A percentile compares a stretch with the other conserved stretches of the same genome.
phyloP scores from a whole-genome alignment of 2,888 invertebrate genomes.

The Lasioglossum marginatum region DNA sequence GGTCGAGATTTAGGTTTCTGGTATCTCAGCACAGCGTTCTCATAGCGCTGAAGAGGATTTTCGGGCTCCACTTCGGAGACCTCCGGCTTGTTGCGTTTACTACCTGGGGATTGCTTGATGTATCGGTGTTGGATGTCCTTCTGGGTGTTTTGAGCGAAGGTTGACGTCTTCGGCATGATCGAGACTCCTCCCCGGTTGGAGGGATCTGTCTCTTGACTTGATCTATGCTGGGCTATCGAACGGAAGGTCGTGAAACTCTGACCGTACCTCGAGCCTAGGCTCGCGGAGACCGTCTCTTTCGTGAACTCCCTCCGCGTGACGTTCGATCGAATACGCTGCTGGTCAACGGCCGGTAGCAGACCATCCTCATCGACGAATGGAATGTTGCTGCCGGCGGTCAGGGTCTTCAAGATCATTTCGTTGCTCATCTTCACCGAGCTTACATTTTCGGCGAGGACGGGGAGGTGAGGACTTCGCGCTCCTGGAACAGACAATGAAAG shows the following conservation, averaged over 20 bases:
- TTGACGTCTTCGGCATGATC: conserved; percentile 20
- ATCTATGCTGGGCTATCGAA: conserved; percentile 22
- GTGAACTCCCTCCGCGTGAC: conserved; percentile 43
- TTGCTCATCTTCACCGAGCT: conserved; percentile 66
- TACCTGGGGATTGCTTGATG: conserved; percentile 36
- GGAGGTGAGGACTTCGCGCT: too few relatives aligned
- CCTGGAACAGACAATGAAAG: conserved; percentile 21
- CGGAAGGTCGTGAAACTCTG: conserved; percentile 56
- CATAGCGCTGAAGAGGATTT: conserved; percentile 71
- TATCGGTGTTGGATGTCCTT: conserved; percentile 50
- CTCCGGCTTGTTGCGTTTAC: conserved; percentile 43
- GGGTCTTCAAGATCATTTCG: conserved; percentile 65
- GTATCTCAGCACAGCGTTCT: conserved; percentile 71
- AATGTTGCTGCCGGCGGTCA: conserved; percentile 67
- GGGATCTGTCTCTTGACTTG: conserved; percentile 6
- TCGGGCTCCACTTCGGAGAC: conserved; percentile 40
- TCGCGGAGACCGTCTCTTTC: conserved; percentile 27
- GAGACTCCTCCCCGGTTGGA: background rate
- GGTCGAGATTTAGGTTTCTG: conserved; percentile 67
- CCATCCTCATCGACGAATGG: conserved; percentile 75
- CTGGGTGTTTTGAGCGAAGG: conserved; percentile 38
- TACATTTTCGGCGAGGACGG: conserved; percentile 21
- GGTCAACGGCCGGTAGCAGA: conserved; percentile 32
- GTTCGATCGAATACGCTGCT: conserved; percentile 47
- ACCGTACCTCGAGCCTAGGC: conserved; percentile 39